phyloP scores from a whole-genome alignment of 2,113 vertebrate genomes.

The Acinonyx jubatus region DNA sequence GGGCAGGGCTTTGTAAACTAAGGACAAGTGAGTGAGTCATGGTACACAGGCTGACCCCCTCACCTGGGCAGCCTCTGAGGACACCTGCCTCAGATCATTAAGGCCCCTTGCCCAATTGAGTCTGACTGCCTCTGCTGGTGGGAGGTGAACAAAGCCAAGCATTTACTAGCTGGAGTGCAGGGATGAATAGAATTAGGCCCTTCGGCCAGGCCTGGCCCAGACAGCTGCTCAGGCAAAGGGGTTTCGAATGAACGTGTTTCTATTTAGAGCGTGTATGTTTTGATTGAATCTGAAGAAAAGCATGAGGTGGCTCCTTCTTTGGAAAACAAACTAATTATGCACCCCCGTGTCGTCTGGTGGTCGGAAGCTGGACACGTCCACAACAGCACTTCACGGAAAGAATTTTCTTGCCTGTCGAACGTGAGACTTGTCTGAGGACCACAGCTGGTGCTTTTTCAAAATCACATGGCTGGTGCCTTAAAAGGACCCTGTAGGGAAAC shows the following conservation, averaged over 20 bases:
- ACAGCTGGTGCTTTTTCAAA: slow-evolving; percentile 67
- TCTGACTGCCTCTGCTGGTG: slow-evolving; percentile 89
- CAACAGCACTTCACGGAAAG: slow-evolving; percentile 54
- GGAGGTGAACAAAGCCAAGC: slow-evolving; percentile 84
- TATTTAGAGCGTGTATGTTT: slow-evolving; percentile 84
- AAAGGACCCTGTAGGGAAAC: slow-evolving; percentile 38
- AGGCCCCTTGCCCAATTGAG: slow-evolving; percentile 90
- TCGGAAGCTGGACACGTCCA: slow-evolving; percentile 25
- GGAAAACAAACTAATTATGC: slow-evolving; percentile 76
- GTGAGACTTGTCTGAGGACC: slow-evolving; percentile 34
- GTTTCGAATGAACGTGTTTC: slow-evolving; percentile 75
- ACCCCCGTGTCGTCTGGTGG: slow-evolving; percentile 47
- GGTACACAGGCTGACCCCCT: slow-evolving; percentile 83
- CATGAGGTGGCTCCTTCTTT: slow-evolving; percentile 79
- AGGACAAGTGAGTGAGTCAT: slow-evolving; percentile 77
- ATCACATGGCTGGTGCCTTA: slow-evolving; percentile 39
- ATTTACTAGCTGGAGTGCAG: slow-evolving; percentile 72
- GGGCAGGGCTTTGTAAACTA: slow-evolving; percentile 79
- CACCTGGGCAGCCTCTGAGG: slow-evolving; percentile 90
- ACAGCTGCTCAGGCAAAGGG: slow-evolving; percentile 83
- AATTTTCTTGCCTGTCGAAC: slow-evolving; percentile 54
- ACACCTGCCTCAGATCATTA: slow-evolving; percentile 97
- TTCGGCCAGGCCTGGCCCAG: slow-evolving; percentile 31
- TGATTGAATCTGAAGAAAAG: slow-evolving; percentile 88
- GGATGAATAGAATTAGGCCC: slow-evolving; percentile 89